Conservation (phyloP, 2,113 vertebrate species). For the Lates calcarifer region DNA sequence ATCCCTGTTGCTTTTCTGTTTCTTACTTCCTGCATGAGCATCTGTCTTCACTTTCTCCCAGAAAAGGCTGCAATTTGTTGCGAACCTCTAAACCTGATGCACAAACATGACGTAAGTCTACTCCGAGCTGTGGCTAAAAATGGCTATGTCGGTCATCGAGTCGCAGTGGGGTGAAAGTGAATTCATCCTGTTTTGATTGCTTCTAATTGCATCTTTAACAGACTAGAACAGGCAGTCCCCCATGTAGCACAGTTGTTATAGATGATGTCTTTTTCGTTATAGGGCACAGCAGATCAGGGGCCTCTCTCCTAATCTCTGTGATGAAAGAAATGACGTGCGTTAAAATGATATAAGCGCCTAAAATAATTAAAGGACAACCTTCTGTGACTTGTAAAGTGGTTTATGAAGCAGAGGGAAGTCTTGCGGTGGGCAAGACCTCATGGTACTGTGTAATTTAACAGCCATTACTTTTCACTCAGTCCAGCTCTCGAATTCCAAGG, state of each 20-base stretch:
- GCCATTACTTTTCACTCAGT: slow-evolving; percentile 49
- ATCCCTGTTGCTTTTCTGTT: slow-evolving; percentile 51
- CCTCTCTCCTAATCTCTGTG: slow-evolving; percentile 43
- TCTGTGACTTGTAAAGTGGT: slow-evolving; percentile 74
- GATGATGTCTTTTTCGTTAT: slow-evolving; percentile 32
- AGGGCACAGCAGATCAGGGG: slow-evolving; percentile 2
- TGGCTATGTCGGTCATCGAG: background rate
- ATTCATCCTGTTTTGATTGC: slow-evolving; percentile 37
- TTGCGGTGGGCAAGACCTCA: slow-evolving; percentile 53
- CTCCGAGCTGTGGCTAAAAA: slow-evolving; percentile 36
- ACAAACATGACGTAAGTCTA: slow-evolving; percentile 44
- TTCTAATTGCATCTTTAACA: slow-evolving; percentile 61
- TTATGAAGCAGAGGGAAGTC: slow-evolving; percentile 67
- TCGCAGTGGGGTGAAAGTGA: slow-evolving; percentile 31
- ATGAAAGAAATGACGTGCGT: slow-evolving; percentile 57
- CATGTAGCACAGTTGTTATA: background rate
- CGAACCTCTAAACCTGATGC: slow-evolving; percentile 19
- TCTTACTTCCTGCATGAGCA: slow-evolving; percentile 29
- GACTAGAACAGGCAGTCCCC: slow-evolving; percentile 9
- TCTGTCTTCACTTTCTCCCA: slow-evolving; percentile 34
- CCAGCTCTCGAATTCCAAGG: slow-evolving; percentile 29
- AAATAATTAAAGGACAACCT: slow-evolving; percentile 74
- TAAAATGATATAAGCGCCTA: slow-evolving; percentile 57
- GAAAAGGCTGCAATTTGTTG: slow-evolving; percentile 41
- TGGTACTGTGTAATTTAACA: slow-evolving; percentile 67